These are phyloP conservation scores for Pardalotus punctatus DNA, from an alignment of 2,113 vertebrate species.

Conservation along the genomic window DNA sequence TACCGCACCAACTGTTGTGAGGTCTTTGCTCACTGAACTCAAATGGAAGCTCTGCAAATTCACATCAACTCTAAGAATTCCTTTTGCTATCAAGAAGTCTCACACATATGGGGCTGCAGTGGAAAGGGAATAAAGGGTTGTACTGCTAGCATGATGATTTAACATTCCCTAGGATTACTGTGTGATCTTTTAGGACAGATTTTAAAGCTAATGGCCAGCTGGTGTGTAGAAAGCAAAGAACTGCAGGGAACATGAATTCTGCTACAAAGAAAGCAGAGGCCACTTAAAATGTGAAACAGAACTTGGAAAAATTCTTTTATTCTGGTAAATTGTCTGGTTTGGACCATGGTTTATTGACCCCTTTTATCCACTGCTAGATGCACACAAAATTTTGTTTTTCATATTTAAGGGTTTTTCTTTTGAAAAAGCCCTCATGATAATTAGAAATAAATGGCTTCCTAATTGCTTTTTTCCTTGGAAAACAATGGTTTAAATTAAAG, in stretches of 20 bases:
- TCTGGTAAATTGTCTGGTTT: neutral
- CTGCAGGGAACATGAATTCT: neutral
- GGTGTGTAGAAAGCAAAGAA: neutral
- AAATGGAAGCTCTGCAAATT: neutral
- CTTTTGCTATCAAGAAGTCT: neutral
- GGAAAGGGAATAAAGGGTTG: neutral
- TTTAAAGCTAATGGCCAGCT: neutral
- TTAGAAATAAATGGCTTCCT: constrained; percentile 20
- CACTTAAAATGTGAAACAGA: neutral
- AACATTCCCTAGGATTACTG: neutral
- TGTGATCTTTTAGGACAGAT: neutral
- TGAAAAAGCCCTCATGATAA: neutral
- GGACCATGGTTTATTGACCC: neutral
- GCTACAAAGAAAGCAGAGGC: neutral
- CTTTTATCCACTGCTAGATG: neutral
- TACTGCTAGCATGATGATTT: neutral
- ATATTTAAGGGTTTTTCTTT: neutral
- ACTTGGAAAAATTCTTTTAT: neutral
- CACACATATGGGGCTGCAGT: rapidly evolving
- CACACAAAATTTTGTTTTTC: constrained; percentile 4
- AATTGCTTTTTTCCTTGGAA: constrained; percentile 16
- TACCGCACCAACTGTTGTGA: neutral
- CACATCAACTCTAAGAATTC: neutral
- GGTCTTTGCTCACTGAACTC: neutral
- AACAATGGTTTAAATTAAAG: constrained; percentile 51